A percentile compares a stretch with the other conserved stretches of the same genome.
phyloP scores from a whole-genome alignment of 2,113 vertebrate species.

The Hippocampus zosterae region DNA sequence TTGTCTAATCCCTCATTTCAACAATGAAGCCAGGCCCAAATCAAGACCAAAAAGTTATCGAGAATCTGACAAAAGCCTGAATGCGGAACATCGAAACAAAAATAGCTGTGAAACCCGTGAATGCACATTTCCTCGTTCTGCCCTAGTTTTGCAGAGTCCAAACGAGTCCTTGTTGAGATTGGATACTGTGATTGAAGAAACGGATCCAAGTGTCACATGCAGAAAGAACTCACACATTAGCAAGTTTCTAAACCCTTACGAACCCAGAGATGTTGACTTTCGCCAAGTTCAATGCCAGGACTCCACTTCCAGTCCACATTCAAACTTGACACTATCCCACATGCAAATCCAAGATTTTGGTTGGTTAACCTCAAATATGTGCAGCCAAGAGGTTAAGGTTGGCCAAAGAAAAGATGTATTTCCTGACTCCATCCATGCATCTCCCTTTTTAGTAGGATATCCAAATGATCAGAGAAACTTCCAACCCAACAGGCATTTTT shows the following conservation, averaged over 20 bases:
- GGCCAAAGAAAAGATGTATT: conserved; percentile 43
- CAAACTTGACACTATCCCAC: neutral
- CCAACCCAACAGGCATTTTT: conserved; percentile 8
- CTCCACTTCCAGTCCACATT: neutral
- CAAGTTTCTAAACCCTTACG: conserved; percentile 3
- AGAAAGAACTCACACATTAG: conserved; percentile 13
- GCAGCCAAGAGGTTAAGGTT: conserved; percentile 22
- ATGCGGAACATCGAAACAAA: conserved; percentile 1
- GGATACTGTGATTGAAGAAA: conserved; percentile 40
- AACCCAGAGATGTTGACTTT: conserved; percentile 9
- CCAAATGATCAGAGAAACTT: neutral
- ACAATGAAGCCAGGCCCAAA: conserved; percentile 18
- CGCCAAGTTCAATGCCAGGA: conserved; percentile 8
- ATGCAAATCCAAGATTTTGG: neutral
- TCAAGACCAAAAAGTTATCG: conserved; percentile 32
- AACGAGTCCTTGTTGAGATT: conserved; percentile 16
- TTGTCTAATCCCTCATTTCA: conserved; percentile 18
- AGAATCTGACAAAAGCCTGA: conserved; percentile 17
- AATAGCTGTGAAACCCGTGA: conserved; percentile 4
- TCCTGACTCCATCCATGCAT: conserved; percentile 16
- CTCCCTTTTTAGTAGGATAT: neutral
- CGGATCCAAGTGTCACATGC: conserved; percentile 10
- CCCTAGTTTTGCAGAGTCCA: conserved; percentile 8
- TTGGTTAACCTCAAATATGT: conserved; percentile 13
- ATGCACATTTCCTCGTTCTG: neutral